Evolutionary conservation across 2,113 vertebrate species (phyloP).

Genomic region (Origma solitaria): DNA sequence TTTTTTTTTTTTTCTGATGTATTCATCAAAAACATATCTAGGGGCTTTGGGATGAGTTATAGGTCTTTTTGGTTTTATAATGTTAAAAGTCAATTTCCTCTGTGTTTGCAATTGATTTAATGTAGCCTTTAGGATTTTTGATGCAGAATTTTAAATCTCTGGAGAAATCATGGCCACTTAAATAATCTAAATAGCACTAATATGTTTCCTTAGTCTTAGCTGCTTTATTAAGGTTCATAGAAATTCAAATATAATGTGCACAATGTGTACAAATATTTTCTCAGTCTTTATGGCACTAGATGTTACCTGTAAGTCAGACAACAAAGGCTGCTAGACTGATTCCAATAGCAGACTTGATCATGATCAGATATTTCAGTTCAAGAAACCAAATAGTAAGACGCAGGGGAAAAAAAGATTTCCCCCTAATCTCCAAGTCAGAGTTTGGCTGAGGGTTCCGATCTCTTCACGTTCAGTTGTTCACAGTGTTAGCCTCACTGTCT

Average conservation of each 20-base stretch:
- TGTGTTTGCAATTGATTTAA: conserved; percentile 38
- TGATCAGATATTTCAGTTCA: accelerated
- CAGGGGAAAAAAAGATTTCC: neutral
- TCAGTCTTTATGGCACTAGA: neutral
- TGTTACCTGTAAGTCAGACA: neutral
- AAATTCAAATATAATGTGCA: neutral
- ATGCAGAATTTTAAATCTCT: conserved; percentile 15
- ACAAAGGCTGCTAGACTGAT: neutral
- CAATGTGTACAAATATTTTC: neutral
- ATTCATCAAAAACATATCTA: conserved; percentile 64
- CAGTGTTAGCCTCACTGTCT: neutral
- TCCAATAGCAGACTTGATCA: neutral
- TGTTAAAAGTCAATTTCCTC: conserved; percentile 48
- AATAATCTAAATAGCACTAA: conserved; percentile 31
- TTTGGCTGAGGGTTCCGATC: neutral
- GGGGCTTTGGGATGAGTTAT: neutral
- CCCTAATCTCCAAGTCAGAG: neutral
- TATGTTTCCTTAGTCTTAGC: neutral
- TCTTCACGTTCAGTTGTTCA: neutral
- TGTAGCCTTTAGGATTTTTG: conserved; percentile 10
- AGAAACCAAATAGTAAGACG: neutral
- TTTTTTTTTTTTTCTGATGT: conserved; percentile 23
- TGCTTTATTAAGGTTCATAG: neutral
- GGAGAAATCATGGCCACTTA: neutral
- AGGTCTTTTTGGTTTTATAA: conserved; percentile 28